A percentile compares a stretch with the other conserved stretches of the same genome.
phyloP scores from a whole-genome alignment of 2,797 vertebrate species.

The Dromococcyx pavoninus region DNA sequence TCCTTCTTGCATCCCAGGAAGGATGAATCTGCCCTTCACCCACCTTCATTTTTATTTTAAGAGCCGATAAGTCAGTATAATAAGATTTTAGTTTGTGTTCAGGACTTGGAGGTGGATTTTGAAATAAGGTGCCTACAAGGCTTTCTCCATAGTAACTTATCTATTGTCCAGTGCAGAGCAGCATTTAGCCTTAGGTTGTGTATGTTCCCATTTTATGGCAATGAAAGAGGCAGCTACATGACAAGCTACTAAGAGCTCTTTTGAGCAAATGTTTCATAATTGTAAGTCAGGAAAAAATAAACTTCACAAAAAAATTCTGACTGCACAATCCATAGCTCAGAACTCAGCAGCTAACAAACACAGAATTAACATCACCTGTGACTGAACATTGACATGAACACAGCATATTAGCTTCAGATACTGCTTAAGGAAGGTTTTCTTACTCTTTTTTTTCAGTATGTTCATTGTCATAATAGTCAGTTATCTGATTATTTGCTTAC shows the following conservation, averaged over 20 bases:
- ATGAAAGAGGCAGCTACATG: neutral
- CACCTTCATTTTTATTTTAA: neutral
- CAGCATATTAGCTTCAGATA: neutral
- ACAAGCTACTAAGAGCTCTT: slow-evolving; percentile 33
- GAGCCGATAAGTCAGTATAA: neutral
- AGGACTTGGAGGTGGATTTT: slow-evolving; percentile 7
- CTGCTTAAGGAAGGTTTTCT: neutral
- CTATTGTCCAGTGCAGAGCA: slow-evolving; percentile 5
- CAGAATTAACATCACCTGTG: neutral
- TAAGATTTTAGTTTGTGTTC: neutral
- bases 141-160: slow-evolving; percentile 6
- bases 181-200: slow-evolving; percentile 36
- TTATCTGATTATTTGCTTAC: neutral
- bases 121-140: neutral
- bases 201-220: slow-evolving; percentile 14
- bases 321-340: neutral
- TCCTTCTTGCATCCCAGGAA: neutral
- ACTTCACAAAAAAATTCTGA: neutral
- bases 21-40: neutral
- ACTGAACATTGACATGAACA: neutral
- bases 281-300: slow-evolving; percentile 24
- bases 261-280: slow-evolving; percentile 28
- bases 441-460: neutral
- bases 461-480: neutral
- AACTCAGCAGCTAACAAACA: neutral